Evolutionary conservation across 2,113 vertebrate species (phyloP), one percentile per base, ranked within the genome.

Genomic region (Orientallactaga bullata): DNA sequence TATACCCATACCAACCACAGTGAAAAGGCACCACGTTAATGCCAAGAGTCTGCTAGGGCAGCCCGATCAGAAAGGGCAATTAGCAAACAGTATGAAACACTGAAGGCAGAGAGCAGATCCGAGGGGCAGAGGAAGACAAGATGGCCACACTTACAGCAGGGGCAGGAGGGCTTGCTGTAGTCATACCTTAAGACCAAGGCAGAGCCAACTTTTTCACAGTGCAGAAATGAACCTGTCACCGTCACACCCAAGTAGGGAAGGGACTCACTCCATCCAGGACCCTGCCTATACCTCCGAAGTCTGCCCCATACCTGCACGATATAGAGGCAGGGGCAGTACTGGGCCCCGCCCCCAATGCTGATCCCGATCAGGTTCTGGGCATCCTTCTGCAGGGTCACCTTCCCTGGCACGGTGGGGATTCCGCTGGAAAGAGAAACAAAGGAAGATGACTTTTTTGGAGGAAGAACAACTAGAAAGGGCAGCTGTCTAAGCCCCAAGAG

Each of bases 241-340:
- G 26, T 20, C 85, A 26, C 5, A 23, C n/a, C 51, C 18, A 13
- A 28, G 77, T 2, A 51, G 26, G 37, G 13, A 55, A 39, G 30
- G 13, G 73, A 51, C 39, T 35, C 4, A 1, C 12, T 66, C n/a
- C 13, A 9, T 32, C n/a, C 18, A 65, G 47, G 51, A 28, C 68
- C 66, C 72, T 1, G 3, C 24, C 10, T 72, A 87, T 32, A 3
- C 58, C 28, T 58, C 61, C n/a, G 58, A 26, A 3, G 0, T 20
- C 1, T 17, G 21, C 66, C 79, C 94, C 32, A 7, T 83, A 99
- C 99, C 99, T 99, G 99, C 63, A 99, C 99, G n/a, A 99, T 99
- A 93, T 99, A 99, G 92, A 99, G 99, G 92, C 99, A 99, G 47
- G 99, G 99, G 10, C 99, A 99, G 97, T 99, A 99, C 97, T 99